Evolutionary conservation across 2,797 vertebrate genomes (phyloP).

Genomic region (Macropodus opercularis): DNA sequence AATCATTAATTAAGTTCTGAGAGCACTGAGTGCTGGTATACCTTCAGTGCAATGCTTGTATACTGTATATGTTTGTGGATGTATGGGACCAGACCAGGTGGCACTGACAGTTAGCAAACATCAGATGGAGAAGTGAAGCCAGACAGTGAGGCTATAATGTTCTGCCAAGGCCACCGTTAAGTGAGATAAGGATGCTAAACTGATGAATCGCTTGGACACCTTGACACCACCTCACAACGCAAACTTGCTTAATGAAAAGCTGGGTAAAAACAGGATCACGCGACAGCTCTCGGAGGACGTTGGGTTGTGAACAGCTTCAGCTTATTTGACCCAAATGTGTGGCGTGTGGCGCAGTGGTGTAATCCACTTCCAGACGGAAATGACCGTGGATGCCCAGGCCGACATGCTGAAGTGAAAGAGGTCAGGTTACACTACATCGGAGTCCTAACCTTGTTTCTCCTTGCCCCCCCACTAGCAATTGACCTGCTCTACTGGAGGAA

Average conservation of each 20-base stretch:
- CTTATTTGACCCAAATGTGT: conserved; percentile 73
- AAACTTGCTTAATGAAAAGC: conserved; percentile 47
- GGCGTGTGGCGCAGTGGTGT: conserved; percentile 39
- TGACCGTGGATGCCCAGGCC: background rate
- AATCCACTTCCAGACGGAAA: conserved; percentile 36
- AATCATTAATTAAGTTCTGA: conserved; percentile 67
- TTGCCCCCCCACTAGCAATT: conserved; percentile 81
- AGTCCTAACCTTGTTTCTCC: conserved; percentile 42
- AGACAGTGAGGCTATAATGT: conserved; percentile 23
- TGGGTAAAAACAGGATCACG: conserved; percentile 57
- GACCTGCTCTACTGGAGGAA: conserved; percentile 99
- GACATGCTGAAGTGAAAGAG: background rate
- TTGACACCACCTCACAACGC: conserved; percentile 21
- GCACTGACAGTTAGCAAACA: conserved; percentile 19
- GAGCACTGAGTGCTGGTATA: conserved; percentile 31
- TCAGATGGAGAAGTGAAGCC: conserved; percentile 32
- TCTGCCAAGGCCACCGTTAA: conserved; percentile 47
- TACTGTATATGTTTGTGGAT: conserved; percentile 28
- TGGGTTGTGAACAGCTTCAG: conserved; percentile 66
- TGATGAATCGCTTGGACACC: conserved; percentile 17
- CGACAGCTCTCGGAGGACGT: conserved; percentile 62
- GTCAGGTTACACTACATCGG: background rate
- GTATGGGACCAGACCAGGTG: conserved; percentile 71
- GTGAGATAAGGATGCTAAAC: conserved; percentile 35
- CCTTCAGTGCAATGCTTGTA: conserved; percentile 2